phyloP scores from a whole-genome alignment of 1,140 invertebrate species.

The Papilio glaucus region DNA sequence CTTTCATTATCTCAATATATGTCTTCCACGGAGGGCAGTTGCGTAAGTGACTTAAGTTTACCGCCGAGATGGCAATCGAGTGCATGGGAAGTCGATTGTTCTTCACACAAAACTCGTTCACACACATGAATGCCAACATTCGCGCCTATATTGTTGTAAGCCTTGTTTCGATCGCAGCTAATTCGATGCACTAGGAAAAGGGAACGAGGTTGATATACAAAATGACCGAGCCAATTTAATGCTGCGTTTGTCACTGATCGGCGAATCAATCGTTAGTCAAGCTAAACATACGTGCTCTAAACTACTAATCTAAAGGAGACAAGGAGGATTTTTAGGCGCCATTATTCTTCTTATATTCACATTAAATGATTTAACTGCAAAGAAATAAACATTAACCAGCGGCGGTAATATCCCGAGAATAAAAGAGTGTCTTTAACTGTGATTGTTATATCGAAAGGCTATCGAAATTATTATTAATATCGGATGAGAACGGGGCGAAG shows the following conservation, averaged over 20 bases:
- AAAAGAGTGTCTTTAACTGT: no score
- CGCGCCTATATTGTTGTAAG: constrained; percentile 56
- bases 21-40: constrained; percentile 62
- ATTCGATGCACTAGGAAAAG: constrained; percentile 44
- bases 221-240: constrained; percentile 18
- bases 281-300: not conserved
- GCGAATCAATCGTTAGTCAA: not conserved
- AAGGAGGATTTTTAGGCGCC: not conserved
- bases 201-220: constrained; percentile 27
- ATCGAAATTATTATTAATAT: no score
- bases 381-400: no score
- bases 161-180: constrained; percentile 58
- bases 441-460: no score
- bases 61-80: constrained; percentile 71
- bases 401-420: no score
- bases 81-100: constrained; percentile 78
- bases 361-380: no score
- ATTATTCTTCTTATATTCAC: not conserved
- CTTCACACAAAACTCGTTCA: constrained; percentile 62
- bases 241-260: constrained; percentile 18
- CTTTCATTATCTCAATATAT: constrained; percentile 74
- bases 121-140: constrained; percentile 75
- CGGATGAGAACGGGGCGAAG: no score
- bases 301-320: not conserved
- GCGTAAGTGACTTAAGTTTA: constrained; percentile 67